A percentile compares a stretch with the other conserved stretches of the same genome.
Conservation (phyloP, 2,797 vertebrate genomes). For the Brachymystax lenok region DNA sequence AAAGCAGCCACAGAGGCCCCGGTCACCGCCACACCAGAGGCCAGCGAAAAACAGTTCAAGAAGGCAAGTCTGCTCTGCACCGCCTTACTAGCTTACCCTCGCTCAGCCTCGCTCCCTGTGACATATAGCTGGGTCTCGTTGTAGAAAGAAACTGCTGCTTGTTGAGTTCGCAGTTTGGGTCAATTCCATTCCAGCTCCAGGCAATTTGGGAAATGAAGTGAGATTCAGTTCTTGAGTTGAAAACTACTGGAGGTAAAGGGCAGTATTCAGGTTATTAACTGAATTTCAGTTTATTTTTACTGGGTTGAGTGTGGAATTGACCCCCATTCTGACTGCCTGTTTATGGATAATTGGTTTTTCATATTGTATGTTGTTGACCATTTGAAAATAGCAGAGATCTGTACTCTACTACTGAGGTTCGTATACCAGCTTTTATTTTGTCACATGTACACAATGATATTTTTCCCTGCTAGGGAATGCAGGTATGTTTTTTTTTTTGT, state of each 20-base stretch:
- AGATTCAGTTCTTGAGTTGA: conserved; percentile 8
- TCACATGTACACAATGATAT: no score
- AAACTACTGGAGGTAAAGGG: neutral
- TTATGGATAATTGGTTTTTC: no score
- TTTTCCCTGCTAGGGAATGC: no score
- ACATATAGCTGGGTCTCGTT: neutral
- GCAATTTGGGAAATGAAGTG: conserved; percentile 9
- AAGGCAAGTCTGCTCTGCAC: conserved; percentile 81
- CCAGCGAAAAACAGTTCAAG: conserved; percentile 87
- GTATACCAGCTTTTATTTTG: no score
- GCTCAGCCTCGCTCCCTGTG: conserved; percentile 10
- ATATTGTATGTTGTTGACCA: no score
- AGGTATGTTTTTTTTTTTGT: no score
- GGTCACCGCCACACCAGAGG: conserved; percentile 68
- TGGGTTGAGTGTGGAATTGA: conserved; percentile 18
- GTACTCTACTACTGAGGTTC: no score
- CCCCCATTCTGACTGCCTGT: neutral
- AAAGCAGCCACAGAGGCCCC: conserved; percentile 85
- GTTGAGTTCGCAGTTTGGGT: conserved; percentile 29
- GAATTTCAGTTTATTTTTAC: neutral
- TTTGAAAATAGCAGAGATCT: no score
- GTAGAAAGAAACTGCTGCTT: neutral
- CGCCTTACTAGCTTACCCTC: conserved; percentile 9
- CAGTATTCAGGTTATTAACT: conserved; percentile 22
- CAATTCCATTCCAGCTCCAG: conserved; percentile 24